These are phyloP conservation scores for Scaptomyza tumidula DNA, from an alignment of 2,888 invertebrate genomes.

Conservation along the genomic window DNA sequence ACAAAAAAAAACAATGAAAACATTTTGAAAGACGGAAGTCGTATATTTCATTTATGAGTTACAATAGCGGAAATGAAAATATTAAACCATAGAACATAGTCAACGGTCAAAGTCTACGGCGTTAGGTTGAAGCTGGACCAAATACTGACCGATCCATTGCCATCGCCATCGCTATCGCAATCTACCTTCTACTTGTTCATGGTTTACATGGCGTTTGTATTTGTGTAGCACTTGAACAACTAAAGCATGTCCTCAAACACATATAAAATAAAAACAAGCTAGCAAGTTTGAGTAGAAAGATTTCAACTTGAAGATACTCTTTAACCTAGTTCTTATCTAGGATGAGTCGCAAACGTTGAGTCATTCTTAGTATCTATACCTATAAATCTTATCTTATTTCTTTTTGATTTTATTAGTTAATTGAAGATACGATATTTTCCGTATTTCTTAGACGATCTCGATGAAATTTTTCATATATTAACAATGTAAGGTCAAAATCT, in stretches of 20 bases:
- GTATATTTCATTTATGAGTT: conserved; percentile 71
- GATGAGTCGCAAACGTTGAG: too few relatives aligned
- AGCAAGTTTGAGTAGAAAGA: not conserved
- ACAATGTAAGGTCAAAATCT: not conserved
- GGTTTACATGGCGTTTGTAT: conserved; percentile 14
- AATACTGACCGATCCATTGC: not conserved
- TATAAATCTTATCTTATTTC: too few relatives aligned
- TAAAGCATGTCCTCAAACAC: not conserved
- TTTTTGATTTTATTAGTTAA: too few relatives aligned
- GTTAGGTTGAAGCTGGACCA: conserved; percentile 12
- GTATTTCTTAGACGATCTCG: too few relatives aligned
- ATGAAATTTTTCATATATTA: not conserved
- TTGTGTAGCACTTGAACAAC: conserved; percentile 40
- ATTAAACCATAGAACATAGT: conserved; percentile 69
- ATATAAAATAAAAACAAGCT: not conserved
- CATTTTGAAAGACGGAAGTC: conserved; percentile 56
- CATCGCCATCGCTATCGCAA: too few relatives aligned
- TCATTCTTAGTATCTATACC: too few relatives aligned
- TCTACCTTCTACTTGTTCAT: not conserved
- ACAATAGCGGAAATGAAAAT: conserved; percentile 77
- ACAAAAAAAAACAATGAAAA: not conserved
- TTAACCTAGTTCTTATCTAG: not conserved
- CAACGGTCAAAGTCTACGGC: conserved; percentile 11
- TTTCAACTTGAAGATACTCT: not conserved
- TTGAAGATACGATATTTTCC: too few relatives aligned